Evolutionary conservation across 2,113 vertebrate species (phyloP), one percentile per base, ranked within the genome.

Genomic region (Brachyhypopomus occidentalis): DNA sequence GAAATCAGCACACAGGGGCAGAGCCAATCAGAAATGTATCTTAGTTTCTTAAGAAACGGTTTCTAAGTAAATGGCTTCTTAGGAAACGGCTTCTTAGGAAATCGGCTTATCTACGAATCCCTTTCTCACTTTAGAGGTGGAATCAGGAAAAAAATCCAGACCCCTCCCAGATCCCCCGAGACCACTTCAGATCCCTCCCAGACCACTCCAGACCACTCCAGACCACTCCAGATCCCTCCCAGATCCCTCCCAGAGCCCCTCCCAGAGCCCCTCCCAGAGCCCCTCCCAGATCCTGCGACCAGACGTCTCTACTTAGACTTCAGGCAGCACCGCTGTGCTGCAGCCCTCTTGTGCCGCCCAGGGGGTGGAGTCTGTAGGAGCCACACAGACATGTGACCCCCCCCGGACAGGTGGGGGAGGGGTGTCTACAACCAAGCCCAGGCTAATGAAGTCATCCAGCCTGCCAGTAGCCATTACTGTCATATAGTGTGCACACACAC

Each of bases 401-500:
- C 20, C 17, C 1, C 76, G 84, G 83, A 84, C 84, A 82, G 84
- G 77, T 78, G 76, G 87, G 81, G 87, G 56, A 85, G 83, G 82
- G 72, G 87, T 89, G 87, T 82, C 88, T 85, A 87, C 84, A 84
- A 85, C 64, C 85, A 87, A 88, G 87, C 84, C 84, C 81, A 87
- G 72, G 81, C 86, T 91, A 88, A 89, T 88, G 84, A 86, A 88
- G 77, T 88, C 89, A 87, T 88, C 81, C 55, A 41, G 78, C 78
- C 87, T 90, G 88, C 87, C 89, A 89, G 60, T 83, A 86, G 62
- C 67, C 62, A 84, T 91, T 19, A 82, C 48, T 38, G 38, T 91
- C 89, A 91, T 89, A 86, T 14, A 79, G 66, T 83, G 87, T 56
- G 36, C 25, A 63, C 79, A 71, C 8, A 27, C 52, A 64, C 77